Conservation (phyloP, 2,888 invertebrate genomes). For the Clitarchus hookeri region DNA sequence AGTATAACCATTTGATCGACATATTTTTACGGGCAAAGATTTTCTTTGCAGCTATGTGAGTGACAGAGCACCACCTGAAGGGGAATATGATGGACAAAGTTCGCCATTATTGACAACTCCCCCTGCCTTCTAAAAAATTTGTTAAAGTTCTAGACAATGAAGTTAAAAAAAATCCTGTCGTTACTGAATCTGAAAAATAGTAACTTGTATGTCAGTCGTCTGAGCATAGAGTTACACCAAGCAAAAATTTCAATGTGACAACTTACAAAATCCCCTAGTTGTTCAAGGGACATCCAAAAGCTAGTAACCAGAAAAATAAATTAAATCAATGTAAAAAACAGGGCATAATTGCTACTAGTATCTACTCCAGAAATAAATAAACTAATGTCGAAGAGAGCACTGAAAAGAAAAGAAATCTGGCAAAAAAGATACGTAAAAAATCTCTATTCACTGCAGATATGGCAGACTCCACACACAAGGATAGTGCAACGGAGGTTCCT, state of each 20-base stretch:
- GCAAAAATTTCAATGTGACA: neutral
- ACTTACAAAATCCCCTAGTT: neutral
- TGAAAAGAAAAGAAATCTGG: neutral
- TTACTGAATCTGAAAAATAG: neutral
- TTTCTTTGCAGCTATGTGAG: slow-evolving; percentile 46
- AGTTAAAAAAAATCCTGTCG: neutral
- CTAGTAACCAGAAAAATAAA: neutral
- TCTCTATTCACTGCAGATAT: neutral
- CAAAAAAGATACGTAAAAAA: neutral
- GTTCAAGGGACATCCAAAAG: slow-evolving; percentile 5
- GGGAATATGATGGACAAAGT: neutral
- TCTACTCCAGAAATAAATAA: neutral
- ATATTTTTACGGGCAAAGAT: slow-evolving; percentile 48
- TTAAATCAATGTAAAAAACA: neutral
- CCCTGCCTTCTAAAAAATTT: neutral
- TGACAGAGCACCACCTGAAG: slow-evolving; percentile 37
- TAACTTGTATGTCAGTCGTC: neutral
- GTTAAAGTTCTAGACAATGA: neutral
- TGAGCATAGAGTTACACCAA: neutral
- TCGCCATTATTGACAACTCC: neutral
- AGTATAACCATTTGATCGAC: slow-evolving; percentile 48
- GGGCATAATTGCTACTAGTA: slow-evolving; percentile 3
- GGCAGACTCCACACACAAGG: neutral
- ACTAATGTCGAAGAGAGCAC: neutral
- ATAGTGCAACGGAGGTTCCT: neutral